These are phyloP conservation scores for Martes flavigula DNA, from an alignment of 2,797 vertebrate genomes.

Conservation along the genomic window DNA sequence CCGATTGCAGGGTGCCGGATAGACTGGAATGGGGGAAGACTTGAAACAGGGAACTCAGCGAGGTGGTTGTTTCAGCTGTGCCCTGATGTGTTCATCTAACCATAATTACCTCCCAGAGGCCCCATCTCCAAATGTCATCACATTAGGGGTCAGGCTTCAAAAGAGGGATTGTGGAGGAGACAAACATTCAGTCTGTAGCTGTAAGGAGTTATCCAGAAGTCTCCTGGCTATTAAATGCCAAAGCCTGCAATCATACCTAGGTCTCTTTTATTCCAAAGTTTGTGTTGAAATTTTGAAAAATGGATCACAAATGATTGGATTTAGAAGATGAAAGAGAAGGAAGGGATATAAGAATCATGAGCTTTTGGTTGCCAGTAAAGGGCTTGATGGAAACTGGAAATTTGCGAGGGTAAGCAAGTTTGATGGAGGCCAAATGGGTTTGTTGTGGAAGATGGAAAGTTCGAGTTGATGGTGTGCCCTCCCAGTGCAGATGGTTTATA, in stretches of 20 bases:
- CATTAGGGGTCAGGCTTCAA: neutral
- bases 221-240: neutral
- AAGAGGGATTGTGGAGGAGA: neutral
- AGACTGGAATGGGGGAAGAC: neutral
- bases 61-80: neutral
- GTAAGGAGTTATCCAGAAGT: neutral
- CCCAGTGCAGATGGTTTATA: constrained; percentile 4
- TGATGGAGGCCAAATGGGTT: constrained; percentile 24
- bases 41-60: neutral
- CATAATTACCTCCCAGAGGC: neutral
- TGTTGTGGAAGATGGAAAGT: constrained; percentile 17
- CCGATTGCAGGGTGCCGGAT: neutral
- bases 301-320: neutral
- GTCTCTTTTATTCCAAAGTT: neutral
- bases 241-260: neutral
- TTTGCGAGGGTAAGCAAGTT: constrained; percentile 26
- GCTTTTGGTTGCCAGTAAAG: neutral
- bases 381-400: neutral
- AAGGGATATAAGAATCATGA: constrained; percentile 8
- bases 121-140: neutral
- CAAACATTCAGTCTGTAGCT: neutral
- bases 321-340: constrained; percentile 15
- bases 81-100: neutral
- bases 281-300: constrained; percentile 33
- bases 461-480: neutral